A percentile compares a stretch with the other conserved stretches of the same genome.
Conservation (phyloP, 2,888 invertebrate genomes). For the Onchidella celtica region DNA sequence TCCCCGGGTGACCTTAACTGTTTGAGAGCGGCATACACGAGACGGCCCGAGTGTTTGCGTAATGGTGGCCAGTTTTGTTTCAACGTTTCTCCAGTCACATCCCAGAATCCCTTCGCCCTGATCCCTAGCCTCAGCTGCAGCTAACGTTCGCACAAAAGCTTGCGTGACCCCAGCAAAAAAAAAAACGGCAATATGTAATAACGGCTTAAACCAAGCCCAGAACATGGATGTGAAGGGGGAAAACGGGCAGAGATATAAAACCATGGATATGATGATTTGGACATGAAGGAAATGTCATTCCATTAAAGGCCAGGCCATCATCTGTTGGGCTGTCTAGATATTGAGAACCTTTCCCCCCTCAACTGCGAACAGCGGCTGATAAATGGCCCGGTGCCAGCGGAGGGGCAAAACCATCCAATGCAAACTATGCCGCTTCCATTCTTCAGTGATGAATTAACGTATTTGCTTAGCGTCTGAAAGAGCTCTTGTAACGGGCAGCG, state of each 20-base stretch:
- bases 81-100: too few species aligned
- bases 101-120: too few species aligned
- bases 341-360: background rate
- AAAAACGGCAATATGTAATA: too few species aligned
- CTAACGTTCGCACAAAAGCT: too few species aligned
- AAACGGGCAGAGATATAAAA: background rate
- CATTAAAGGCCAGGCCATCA: conserved; percentile 13
- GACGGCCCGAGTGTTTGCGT: too few species aligned
- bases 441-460: conserved; percentile 38
- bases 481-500: conserved; percentile 25
- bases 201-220: background rate
- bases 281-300: conserved; percentile 35
- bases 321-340: background rate
- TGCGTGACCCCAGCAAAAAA: too few species aligned
- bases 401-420: conserved; percentile 12
- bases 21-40: too few species aligned
- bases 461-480: conserved; percentile 42
- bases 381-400: background rate
- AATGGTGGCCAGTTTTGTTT: too few species aligned
- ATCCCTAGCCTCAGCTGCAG: too few species aligned
- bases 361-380: conserved; percentile 7
- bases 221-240: background rate
- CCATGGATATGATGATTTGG: conserved; percentile 20
- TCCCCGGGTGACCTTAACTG: too few species aligned
- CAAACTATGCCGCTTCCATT: conserved; percentile 31